Conservation (phyloP, 2,888 invertebrate genomes). For the Pimpla rufipes region DNA sequence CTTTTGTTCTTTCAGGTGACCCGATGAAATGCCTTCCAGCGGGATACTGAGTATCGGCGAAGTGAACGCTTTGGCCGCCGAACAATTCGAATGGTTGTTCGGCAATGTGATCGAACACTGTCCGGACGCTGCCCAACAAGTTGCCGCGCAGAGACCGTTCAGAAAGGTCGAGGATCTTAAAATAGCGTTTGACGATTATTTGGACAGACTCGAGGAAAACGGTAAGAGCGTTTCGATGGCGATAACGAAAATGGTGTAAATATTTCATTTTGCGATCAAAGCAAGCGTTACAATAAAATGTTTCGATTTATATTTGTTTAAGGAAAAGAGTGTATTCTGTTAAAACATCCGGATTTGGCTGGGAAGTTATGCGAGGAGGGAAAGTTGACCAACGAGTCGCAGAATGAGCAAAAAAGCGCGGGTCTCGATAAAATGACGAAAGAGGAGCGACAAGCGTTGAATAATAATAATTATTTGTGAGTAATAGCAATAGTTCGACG, state of each 20-base stretch:
- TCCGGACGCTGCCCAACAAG: constrained; percentile 86
- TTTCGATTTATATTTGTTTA: constrained; percentile 31
- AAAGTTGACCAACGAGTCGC: constrained; percentile 87
- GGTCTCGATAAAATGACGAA: constrained; percentile 87
- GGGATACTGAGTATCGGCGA: constrained; percentile 85
- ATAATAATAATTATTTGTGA: constrained; percentile 85
- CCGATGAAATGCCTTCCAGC: constrained; percentile 66
- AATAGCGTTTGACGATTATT: constrained; percentile 86
- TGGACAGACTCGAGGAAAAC: constrained; percentile 86
- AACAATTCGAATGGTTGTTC: constrained; percentile 87
- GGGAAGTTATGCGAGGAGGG: constrained; percentile 87
- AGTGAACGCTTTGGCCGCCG: constrained; percentile 86
- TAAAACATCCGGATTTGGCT: constrained; percentile 89
- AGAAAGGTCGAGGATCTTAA: constrained; percentile 85
- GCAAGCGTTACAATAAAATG: no score
- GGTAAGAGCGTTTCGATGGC: constrained; percentile 84
- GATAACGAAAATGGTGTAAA: background rate
- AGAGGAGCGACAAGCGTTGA: constrained; percentile 86
- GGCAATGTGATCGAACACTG: constrained; percentile 89
- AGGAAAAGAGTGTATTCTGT: constrained; percentile 87
- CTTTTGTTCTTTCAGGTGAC: background rate
- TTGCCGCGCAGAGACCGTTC: constrained; percentile 87
- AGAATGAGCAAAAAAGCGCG: constrained; percentile 87
- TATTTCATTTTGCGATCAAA: no score
- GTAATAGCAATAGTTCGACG: constrained; percentile 54